These are phyloP conservation scores for Chironomus riparius DNA, from an alignment of 2,888 invertebrate genomes.

Conservation along the genomic window DNA sequence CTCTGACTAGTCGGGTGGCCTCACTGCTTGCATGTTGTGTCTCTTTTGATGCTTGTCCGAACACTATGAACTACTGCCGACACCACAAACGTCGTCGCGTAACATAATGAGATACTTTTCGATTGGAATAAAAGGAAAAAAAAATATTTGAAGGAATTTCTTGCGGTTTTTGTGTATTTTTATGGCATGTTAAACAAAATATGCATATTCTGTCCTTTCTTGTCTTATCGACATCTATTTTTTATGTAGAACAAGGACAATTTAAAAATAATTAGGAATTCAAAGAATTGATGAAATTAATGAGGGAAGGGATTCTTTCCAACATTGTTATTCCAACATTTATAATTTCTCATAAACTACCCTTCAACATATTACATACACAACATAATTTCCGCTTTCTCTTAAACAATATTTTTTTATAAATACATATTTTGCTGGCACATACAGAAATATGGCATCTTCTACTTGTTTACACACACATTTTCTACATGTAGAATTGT, in stretches of 20 bases:
- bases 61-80: background rate
- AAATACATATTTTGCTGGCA: background rate
- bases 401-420: background rate
- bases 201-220: background rate
- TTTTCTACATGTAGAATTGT: background rate
- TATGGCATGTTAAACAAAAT: background rate
- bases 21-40: background rate
- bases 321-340: background rate
- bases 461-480: background rate
- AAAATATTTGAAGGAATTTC: background rate
- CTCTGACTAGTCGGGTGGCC: constrained; percentile 16
- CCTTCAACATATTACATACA: background rate
- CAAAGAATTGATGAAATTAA: background rate
- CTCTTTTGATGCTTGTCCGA: constrained; percentile 2
- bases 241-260: background rate
- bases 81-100: background rate
- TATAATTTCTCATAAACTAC: background rate
- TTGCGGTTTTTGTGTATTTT: background rate
- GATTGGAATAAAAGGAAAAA: background rate
- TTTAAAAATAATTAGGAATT: background rate
- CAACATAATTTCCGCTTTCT: background rate
- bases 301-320: background rate
- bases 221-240: background rate
- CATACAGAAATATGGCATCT: background rate
- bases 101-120: background rate